Conservation (phyloP, 2,888 invertebrate genomes). For the Calliphora vomitoria region DNA sequence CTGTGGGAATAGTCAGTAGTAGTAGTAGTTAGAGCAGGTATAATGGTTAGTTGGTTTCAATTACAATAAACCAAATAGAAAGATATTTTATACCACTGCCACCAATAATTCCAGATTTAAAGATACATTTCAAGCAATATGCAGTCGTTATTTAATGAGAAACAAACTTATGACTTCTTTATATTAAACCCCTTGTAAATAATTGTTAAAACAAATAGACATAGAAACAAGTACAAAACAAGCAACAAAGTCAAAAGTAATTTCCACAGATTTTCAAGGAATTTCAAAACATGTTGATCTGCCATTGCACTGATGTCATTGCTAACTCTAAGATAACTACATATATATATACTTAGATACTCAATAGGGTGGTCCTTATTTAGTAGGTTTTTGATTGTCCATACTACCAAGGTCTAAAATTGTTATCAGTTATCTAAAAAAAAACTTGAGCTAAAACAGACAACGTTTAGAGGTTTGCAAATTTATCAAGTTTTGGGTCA, state of each 20-base stretch:
- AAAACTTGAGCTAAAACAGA: too few species aligned
- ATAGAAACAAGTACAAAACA: slow-evolving; percentile 13
- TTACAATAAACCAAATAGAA: slow-evolving; percentile 1
- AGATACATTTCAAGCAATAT: not conserved
- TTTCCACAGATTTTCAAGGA: slow-evolving; percentile 53
- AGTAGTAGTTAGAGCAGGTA: not conserved
- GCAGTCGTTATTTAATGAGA: not conserved
- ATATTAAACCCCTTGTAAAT: slow-evolving; percentile 13
- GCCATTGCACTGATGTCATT: not conserved
- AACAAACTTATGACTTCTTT: not conserved
- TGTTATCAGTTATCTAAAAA: too few species aligned
- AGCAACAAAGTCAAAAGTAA: slow-evolving; percentile 48
- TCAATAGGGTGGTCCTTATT: not conserved
- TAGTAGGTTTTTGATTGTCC: too few species aligned
- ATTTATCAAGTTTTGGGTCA: too few species aligned
- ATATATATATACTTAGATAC: not conserved
- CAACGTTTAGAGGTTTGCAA: too few species aligned
- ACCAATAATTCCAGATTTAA: not conserved
- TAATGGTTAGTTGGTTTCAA: slow-evolving; percentile 9
- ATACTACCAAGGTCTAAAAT: too few species aligned
- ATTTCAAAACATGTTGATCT: slow-evolving; percentile 49
- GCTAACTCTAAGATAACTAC: slow-evolving; percentile 2
- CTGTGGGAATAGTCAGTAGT: not conserved
- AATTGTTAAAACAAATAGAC: slow-evolving; percentile 44
- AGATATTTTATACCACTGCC: not conserved